Base-by-base conservation (phyloP, 2,113 vertebrate species). In the Brachyhypopomus gauderio region DNA sequence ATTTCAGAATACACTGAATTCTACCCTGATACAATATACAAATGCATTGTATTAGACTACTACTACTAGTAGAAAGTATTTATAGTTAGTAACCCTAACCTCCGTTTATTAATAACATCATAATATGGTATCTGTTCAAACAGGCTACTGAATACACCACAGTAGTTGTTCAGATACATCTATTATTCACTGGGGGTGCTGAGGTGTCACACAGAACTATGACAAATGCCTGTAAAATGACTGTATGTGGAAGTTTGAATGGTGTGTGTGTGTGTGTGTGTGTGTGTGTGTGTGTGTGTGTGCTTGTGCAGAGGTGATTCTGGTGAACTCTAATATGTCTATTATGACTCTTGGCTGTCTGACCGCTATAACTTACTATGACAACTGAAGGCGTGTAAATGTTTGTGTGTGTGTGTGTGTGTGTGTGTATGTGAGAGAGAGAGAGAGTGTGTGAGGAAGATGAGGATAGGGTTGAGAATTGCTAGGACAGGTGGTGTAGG, bases 221-320 rank as follows among this genome's bases (percentile, higher is more conserved):
- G 23, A 6, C 25, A 6, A 48, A 45, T 52, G 34, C n/a, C n/a
- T 3, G 3, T 76, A n/a, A n/a, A n/a, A 1, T 63, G 34, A 23
- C 22, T 48, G 69, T 36, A 22, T 63, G 12, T 59, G 48, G 11
- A 19, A 8, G 4, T 34, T 7, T 78, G 48, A 36, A 2, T 48
- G n/a, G 36, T 73, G 17, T 78, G 19, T 75, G 0, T 75, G 56
- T 75, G 55, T 75, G 56, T 75, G 73, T 60, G 25, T 75, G 72
- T 75, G 56, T 75, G 30, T 62, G 77, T 71, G 55, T 78, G 22
- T 66, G 73, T 60, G 25, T 75, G 72, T 75, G 56, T 75, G 30
- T 62, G 77, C 71, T 30, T 71, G 67, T 79, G 30, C 22, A n/a
- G 55, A 71, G 77, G 25, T 71, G 56, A 79, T 71, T 23, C 12